A percentile compares a stretch with the other conserved stretches of the same genome.
phyloP scores from a whole-genome alignment of 2,113 vertebrate species.

The Chloroceryle aenea region DNA sequence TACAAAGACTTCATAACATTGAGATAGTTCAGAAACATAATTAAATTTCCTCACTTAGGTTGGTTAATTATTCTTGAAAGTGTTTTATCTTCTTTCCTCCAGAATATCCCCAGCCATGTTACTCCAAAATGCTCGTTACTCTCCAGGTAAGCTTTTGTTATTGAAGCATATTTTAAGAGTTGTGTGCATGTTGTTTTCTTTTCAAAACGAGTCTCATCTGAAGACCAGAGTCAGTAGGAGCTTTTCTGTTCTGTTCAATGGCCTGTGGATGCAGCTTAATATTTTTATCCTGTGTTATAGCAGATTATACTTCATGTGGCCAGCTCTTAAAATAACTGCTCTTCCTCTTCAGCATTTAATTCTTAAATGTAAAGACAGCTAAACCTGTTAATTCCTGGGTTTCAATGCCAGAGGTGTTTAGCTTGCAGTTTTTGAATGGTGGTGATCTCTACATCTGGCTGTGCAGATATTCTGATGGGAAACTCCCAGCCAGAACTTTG shows the following conservation, averaged over 20 bases:
- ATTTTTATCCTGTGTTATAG: neutral
- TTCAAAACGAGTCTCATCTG: neutral
- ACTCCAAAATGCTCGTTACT: neutral
- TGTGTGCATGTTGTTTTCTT: neutral
- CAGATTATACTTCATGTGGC: neutral
- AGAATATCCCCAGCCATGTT: neutral
- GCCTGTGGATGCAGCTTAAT: neutral
- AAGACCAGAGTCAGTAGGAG: neutral
- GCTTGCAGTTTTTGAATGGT: neutral
- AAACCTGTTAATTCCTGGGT: neutral
- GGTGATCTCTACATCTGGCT: neutral
- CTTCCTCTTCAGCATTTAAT: neutral
- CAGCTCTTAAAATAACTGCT: neutral
- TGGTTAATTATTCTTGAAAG: neutral
- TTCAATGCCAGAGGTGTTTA: neutral
- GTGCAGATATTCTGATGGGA: neutral
- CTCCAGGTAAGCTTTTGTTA: neutral
- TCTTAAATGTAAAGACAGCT: neutral
- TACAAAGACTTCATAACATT: neutral
- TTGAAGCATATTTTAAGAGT: neutral
- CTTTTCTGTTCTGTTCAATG: neutral
- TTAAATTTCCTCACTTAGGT: neutral
- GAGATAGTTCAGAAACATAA: neutral
- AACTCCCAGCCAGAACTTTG: neutral
- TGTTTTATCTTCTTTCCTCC: neutral